These are phyloP conservation scores for Scatophagus argus DNA, from an alignment of 2,113 vertebrate species.

Conservation along the genomic window DNA sequence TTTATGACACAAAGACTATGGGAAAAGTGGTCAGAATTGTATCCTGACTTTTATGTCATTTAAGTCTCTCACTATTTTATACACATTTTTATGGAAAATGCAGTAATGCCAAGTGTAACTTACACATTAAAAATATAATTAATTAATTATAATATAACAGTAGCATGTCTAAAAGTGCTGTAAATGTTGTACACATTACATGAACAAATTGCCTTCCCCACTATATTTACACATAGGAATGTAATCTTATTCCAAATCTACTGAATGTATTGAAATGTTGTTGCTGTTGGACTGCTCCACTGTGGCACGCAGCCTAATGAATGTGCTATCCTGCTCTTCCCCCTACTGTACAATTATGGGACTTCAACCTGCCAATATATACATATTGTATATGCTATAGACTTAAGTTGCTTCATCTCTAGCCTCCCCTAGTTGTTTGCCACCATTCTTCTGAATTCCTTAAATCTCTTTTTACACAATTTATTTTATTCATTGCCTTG, in stretches of 20 bases:
- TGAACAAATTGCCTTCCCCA: neutral
- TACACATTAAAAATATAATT: no score
- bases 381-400: neutral
- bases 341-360: constrained; percentile 67
- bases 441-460: neutral
- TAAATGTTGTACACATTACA: neutral
- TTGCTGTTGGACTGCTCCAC: neutral
- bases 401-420: neutral
- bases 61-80: constrained; percentile 3
- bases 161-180: neutral
- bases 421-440: neutral
- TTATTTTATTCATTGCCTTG: neutral
- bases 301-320: constrained; percentile 10
- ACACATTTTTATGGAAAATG: neutral
- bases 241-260: neutral
- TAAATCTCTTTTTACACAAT: neutral
- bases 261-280: neutral
- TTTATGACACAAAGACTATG: neutral
- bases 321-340: constrained; percentile 68
- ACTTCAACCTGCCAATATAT: constrained; percentile 23
- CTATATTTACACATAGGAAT: neutral
- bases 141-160: no score
- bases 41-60: neutral
- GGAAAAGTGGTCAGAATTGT: neutral
- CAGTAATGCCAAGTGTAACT: no score